Conservation (phyloP, 2,797 vertebrate species). For the Benthosema pterotum region DNA sequence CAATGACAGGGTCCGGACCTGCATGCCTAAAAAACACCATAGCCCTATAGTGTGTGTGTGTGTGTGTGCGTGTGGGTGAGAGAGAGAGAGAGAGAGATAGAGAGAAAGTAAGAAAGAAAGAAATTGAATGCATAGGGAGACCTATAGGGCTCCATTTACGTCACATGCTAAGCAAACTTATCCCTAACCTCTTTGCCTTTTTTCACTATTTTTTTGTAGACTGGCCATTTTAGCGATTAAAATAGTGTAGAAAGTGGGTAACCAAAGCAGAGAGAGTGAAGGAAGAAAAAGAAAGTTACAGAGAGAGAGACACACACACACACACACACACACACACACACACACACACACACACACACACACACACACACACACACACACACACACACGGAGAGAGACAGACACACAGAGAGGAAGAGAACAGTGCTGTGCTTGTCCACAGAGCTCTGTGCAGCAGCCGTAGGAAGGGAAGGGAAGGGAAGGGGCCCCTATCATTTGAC, state of each 20-base stretch:
- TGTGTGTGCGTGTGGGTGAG: conserved; percentile 11
- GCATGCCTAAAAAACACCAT: conserved; percentile 7
- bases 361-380: background rate
- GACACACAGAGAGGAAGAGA: background rate
- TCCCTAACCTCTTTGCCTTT: no score
- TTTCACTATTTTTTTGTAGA: no score
- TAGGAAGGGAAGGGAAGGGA: conserved; percentile 57
- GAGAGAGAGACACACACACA: background rate
- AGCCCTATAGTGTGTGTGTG: conserved; percentile 7
- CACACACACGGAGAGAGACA: background rate
- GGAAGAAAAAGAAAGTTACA: background rate
- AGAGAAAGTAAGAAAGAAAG: background rate
- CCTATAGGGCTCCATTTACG: no score
- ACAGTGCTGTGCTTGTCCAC: conserved; percentile 55
- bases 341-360: background rate
- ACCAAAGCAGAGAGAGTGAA: conserved; percentile 12
- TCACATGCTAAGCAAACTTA: no score
- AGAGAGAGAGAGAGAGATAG: conserved; percentile 5
- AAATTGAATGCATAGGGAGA: background rate
- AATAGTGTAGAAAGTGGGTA: conserved; percentile 29
- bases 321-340: background rate
- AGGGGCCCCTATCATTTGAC: conserved; percentile 62
- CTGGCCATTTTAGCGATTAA: no score
- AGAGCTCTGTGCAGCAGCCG: conserved; percentile 26
- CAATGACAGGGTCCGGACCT: conserved; percentile 33